A percentile compares a stretch with the other conserved stretches of the same genome.
Evolutionary conservation across 2,888 invertebrate genomes (phyloP).

Genomic region (Callyntrura sp.): DNA sequence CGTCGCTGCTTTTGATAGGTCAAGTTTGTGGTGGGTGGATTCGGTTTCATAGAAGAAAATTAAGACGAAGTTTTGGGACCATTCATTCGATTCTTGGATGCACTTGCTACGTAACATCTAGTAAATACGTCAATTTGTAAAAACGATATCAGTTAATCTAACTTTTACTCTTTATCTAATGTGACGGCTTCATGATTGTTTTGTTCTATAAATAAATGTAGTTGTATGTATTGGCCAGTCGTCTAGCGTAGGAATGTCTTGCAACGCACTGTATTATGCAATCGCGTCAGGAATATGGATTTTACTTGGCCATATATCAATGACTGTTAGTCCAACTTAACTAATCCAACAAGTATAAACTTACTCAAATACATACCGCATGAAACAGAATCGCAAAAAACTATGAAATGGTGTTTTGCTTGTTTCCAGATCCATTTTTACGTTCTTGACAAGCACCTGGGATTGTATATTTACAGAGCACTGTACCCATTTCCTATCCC

Average conservation of each 20-base stretch:
- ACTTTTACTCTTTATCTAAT: too few species aligned
- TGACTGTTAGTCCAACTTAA: conserved; percentile 43
- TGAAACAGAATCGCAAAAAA: not conserved
- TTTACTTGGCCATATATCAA: conserved; percentile 23
- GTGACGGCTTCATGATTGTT: not conserved
- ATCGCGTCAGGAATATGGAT: conserved; percentile 1
- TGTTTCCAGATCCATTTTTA: conserved; percentile 62
- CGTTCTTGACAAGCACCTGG: conserved; percentile 49
- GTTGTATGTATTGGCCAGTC: conserved; percentile 47
- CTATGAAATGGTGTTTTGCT: not conserved
- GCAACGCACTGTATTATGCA: not conserved
- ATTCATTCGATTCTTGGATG: conserved; percentile 51
- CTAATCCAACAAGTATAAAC: too few species aligned
- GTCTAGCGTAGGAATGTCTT: conserved; percentile 53
- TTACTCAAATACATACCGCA: too few species aligned
- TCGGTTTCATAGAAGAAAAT: conserved; percentile 39
- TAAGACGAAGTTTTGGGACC: conserved; percentile 36
- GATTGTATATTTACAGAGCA: conserved; percentile 49
- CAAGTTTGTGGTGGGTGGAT: conserved; percentile 59
- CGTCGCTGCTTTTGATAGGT: not conserved
- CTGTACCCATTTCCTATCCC: conserved; percentile 60
- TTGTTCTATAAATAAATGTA: not conserved
- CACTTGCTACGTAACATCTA: conserved; percentile 7
- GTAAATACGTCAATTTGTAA: conserved; percentile 19
- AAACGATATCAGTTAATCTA: too few species aligned